Conservation (phyloP, 2,113 vertebrate genomes). For the Rynchops niger region DNA sequence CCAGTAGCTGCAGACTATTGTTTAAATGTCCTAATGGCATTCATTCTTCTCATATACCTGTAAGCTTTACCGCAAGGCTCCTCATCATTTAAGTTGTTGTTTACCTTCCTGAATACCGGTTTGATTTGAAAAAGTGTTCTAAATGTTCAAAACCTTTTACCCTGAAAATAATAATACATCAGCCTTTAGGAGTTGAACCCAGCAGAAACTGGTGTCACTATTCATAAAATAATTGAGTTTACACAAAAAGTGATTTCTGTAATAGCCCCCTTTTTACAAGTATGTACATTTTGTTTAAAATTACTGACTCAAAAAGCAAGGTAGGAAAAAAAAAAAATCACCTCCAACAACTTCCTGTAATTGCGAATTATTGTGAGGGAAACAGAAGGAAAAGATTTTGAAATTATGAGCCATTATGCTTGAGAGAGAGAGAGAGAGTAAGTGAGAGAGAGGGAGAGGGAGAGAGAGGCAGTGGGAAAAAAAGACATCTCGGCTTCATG, state of each 20-base stretch:
- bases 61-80: constrained; percentile 5
- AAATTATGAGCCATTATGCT: constrained; percentile 99
- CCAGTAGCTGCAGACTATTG: background rate
- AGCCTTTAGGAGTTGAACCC: constrained; percentile 75
- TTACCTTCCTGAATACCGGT: constrained; percentile 66
- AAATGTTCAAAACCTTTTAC: constrained; percentile 71
- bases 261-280: constrained; percentile 84
- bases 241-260: constrained; percentile 87
- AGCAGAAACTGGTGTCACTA: constrained; percentile 86
- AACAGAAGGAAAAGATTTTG: constrained; percentile 98
- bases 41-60: constrained; percentile 20
- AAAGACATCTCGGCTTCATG: constrained; percentile 91
- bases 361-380: constrained; percentile 99
- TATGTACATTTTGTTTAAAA: constrained; percentile 93
- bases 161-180: constrained; percentile 74
- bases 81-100: constrained; percentile 56
- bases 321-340: constrained; percentile 82
- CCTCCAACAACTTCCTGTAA: constrained; percentile 99
- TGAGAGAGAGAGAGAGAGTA: constrained; percentile 75
- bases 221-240: constrained; percentile 92
- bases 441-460: constrained; percentile 74
- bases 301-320: constrained; percentile 88
- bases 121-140: constrained; percentile 70
- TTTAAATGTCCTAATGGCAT: background rate
- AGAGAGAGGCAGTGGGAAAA: constrained; percentile 72